Base-by-base conservation (phyloP, 2,113 vertebrate genomes). In the Tyto alba region DNA sequence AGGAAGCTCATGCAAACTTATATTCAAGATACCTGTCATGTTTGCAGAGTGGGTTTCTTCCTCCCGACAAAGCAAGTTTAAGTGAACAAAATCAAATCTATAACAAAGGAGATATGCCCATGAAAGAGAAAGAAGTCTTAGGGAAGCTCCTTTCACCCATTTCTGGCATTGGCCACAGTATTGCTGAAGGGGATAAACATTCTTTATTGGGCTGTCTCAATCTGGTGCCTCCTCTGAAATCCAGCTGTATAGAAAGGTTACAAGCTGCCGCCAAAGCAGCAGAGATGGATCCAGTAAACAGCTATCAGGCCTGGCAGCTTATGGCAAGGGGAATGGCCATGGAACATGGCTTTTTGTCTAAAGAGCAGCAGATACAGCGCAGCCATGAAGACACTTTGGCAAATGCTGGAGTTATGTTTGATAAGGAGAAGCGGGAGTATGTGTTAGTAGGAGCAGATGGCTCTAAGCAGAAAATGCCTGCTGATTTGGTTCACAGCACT, bases 301-400 rank as follows among this genome's bases (percentile, higher is more conserved):
- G 99, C 96, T 99, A 99, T 98, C 99, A 99, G 93, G 99, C 99
- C 74, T 99, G 99, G 99, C 99, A 99, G 98, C 99, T 99, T 91
- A 99, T 99, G 99, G 99, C 99, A 76, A 98, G 99, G 84, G 99
- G 99, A 95, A 99, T 99, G 99, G 99, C 99, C 43, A 98, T 99
- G 98, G 99, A 99, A 83, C 99, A 99, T 62, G 98, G 99, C 94
- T 99, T 99, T 97, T 98, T 99, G 98, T 98, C 99, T 67, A 99
- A 99, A 97, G 99, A 99, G 94, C 99, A 98, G 92, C 99, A 98
- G 95, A 98, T 99, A 72, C 98, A 98, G 64, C 98, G 98, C 64
- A 98, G 98, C 97, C 99, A 99, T 68, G 99, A 99, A 95, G 99
- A 99, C 89, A 98, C 98, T 89, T 98, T 99, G 98, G 98, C 98